A percentile compares a stretch with the other conserved stretches of the same genome.
Evolutionary conservation across 2,113 vertebrate species (phyloP).

Genomic region (Pteruthius melanotis): DNA sequence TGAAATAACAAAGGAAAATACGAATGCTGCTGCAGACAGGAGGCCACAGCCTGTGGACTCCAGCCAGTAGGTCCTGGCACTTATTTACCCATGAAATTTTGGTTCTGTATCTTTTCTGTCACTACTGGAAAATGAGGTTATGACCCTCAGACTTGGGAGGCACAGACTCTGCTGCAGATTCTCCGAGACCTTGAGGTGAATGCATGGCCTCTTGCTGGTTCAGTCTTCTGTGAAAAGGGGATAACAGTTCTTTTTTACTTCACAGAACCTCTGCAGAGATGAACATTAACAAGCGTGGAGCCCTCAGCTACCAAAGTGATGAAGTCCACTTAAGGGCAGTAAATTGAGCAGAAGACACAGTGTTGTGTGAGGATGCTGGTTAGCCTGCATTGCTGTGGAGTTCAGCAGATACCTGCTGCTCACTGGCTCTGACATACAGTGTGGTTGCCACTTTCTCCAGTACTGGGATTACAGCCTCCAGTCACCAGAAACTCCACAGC

Average conservation of each 20-base stretch:
- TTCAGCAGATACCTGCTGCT: neutral
- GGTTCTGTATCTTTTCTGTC: neutral
- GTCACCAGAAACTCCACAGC: neutral
- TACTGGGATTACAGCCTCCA: neutral
- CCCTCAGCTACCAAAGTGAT: neutral
- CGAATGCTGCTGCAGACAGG: neutral
- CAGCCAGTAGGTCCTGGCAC: neutral
- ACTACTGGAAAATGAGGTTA: neutral
- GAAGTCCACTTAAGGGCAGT: neutral
- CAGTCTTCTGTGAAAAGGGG: neutral
- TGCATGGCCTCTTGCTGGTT: neutral
- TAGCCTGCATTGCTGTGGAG: accelerated
- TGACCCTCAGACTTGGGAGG: neutral
- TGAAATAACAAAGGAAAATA: neutral
- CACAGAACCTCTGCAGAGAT: neutral
- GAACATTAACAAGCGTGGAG: neutral
- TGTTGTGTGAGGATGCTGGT: neutral
- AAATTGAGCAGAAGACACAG: neutral
- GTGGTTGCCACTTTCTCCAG: neutral
- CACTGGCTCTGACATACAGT: neutral
- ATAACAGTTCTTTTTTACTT: neutral
- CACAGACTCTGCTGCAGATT: neutral
- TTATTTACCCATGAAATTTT: neutral
- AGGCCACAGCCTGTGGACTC: neutral
- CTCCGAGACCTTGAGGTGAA: neutral